Conservation (phyloP, 1,140 invertebrate species). For the Scaptomyza graminum region DNA sequence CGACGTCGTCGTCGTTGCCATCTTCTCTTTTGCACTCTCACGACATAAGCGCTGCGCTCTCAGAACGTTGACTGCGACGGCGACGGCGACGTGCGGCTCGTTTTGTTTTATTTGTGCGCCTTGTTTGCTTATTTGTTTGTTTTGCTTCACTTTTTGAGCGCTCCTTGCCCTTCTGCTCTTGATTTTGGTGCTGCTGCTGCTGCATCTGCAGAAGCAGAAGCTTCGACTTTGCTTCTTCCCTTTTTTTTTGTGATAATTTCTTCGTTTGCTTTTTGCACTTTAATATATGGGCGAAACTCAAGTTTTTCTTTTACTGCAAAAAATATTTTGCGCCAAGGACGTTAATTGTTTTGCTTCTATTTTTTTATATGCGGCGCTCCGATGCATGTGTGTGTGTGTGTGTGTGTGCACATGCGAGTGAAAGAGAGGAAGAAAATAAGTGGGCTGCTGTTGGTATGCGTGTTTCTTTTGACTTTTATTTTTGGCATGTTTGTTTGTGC, state of each 20-base stretch:
- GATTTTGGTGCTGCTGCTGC: no score
- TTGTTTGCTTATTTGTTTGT: slow-evolving; percentile 77
- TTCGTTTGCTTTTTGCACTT: slow-evolving; percentile 69
- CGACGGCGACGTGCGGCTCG: slow-evolving; percentile 23
- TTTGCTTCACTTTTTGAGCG: slow-evolving; percentile 40
- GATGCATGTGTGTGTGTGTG: neutral
- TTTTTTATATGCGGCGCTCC: slow-evolving; percentile 49
- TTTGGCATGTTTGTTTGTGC: slow-evolving; percentile 70
- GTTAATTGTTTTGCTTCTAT: slow-evolving; percentile 83
- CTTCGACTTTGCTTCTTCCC: neutral
- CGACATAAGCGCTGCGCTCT: slow-evolving; percentile 30
- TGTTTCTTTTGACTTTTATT: slow-evolving; percentile 76
- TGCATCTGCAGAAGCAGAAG: no score
- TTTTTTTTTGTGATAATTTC: slow-evolving; percentile 58
- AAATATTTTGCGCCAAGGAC: slow-evolving; percentile 80
- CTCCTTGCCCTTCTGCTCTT: slow-evolving; percentile 51
- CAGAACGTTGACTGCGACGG: slow-evolving; percentile 9
- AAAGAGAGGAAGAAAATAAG: slow-evolving; percentile 1
- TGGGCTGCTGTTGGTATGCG: slow-evolving; percentile 1
- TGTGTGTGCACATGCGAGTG: slow-evolving; percentile 28
- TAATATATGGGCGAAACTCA: slow-evolving; percentile 68
- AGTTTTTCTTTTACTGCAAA: slow-evolving; percentile 68
- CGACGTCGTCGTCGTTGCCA: slow-evolving; percentile 37
- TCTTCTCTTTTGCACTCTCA: slow-evolving; percentile 64
- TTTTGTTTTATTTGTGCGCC: slow-evolving; percentile 54